Conservation (phyloP, 2,888 invertebrate species). For the Bhutanitis thaidina region DNA sequence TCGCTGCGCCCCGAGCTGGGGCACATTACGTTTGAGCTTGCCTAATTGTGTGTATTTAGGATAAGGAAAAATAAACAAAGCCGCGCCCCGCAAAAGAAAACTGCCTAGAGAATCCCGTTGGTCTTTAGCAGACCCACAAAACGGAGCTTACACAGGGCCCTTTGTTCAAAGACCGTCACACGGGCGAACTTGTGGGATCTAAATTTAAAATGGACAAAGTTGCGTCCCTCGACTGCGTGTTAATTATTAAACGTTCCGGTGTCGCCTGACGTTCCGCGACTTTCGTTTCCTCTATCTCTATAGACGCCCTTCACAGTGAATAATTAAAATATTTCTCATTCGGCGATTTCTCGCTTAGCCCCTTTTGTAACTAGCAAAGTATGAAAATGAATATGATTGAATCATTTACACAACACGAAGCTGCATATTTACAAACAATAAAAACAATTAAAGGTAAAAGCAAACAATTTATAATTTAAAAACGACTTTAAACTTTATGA, state of each 20-base stretch:
- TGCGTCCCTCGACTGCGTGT: constrained; percentile 49
- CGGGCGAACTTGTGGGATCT: constrained; percentile 52
- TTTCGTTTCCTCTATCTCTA: constrained; percentile 28
- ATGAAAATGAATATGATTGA: no score
- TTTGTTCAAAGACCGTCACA: constrained; percentile 34
- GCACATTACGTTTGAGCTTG: constrained; percentile 6
- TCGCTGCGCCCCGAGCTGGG: background rate
- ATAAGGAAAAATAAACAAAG: constrained; percentile 32
- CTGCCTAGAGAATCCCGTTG: constrained; percentile 25
- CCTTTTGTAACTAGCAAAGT: constrained; percentile 1
- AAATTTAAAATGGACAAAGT: constrained; percentile 68
- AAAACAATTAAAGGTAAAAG: no score
- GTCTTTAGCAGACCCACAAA: constrained; percentile 15
- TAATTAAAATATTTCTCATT: constrained; percentile 22
- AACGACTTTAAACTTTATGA: no score
- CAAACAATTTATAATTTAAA: no score
- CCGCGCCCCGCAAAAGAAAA: constrained; percentile 25
- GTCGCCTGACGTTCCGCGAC: constrained; percentile 51
- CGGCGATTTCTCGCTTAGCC: constrained; percentile 6
- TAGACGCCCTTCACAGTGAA: constrained; percentile 30
- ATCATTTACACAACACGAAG: constrained; percentile 1
- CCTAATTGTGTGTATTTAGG: constrained; percentile 34
- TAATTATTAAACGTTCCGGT: constrained; percentile 58
- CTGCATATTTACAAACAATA: no score
- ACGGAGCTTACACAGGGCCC: constrained; percentile 16